phyloP scores from a whole-genome alignment of 1,140 invertebrate genomes.

The Prorops nasuta region DNA sequence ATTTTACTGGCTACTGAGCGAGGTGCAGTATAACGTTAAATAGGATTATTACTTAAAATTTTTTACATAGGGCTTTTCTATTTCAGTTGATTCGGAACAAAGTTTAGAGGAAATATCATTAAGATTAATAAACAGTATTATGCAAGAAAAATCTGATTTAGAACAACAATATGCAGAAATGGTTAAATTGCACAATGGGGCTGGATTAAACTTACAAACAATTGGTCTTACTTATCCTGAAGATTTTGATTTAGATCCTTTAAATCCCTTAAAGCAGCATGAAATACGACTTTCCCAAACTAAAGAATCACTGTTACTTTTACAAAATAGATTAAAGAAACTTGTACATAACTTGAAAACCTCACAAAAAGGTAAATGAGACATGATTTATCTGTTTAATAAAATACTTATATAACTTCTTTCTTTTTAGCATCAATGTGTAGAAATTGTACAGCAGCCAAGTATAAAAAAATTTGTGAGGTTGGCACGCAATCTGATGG shows the following conservation, averaged over 20 bases:
- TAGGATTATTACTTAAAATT: no score
- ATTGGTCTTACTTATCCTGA: slow-evolving; percentile 70
- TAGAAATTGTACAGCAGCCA: slow-evolving; percentile 38
- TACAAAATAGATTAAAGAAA: slow-evolving; percentile 64
- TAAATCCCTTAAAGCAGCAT: slow-evolving; percentile 65
- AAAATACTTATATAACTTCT: neutral
- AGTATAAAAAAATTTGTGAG: slow-evolving; percentile 41
- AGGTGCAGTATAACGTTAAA: no score
- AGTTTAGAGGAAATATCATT: slow-evolving; percentile 78
- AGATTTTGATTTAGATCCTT: slow-evolving; percentile 60
- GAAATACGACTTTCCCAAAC: slow-evolving; percentile 64
- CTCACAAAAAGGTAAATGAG: slow-evolving; percentile 39
- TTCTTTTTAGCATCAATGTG: slow-evolving; percentile 34
- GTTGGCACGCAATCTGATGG: slow-evolving; percentile 43
- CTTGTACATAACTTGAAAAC: slow-evolving; percentile 47
- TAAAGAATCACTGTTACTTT: slow-evolving; percentile 63
- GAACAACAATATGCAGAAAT: slow-evolving; percentile 67
- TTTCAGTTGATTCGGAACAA: slow-evolving; percentile 53
- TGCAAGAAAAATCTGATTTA: slow-evolving; percentile 66
- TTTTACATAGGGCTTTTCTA: slow-evolving; percentile 10
- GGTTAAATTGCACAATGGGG: slow-evolving; percentile 59
- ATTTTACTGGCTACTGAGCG: no score
- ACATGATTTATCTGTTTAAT: slow-evolving; percentile 5
- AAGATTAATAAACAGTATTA: slow-evolving; percentile 67
- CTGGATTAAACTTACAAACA: slow-evolving; percentile 59